Evolutionary conservation across 2,113 vertebrate genomes (phyloP).

Genomic region (Elgaria multicarinata): DNA sequence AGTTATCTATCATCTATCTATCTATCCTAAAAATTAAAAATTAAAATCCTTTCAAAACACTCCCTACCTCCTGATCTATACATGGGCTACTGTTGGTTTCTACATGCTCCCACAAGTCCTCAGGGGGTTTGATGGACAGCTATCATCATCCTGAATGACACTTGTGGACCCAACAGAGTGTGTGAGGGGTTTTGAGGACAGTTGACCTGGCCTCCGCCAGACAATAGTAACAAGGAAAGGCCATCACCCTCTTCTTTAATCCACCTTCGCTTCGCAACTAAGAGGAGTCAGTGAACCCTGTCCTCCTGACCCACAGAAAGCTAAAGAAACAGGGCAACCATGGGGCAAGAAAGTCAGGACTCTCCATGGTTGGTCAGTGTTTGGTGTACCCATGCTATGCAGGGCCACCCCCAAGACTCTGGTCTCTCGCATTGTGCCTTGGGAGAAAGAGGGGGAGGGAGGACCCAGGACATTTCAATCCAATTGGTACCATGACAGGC

Average conservation of each 20-base stretch:
- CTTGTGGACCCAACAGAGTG: constrained; percentile 50
- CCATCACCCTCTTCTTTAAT: constrained; percentile 46
- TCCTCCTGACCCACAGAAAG: constrained; percentile 43
- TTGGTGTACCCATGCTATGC: neutral
- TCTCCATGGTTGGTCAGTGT: neutral
- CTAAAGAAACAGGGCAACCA: constrained; percentile 17
- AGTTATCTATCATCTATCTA: neutral
- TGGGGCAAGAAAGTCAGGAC: constrained; percentile 2
- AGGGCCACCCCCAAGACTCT: constrained; percentile 57
- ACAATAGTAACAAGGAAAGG: constrained; percentile 52
- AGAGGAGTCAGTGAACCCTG: constrained; percentile 63
- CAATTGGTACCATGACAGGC: constrained; percentile 51
- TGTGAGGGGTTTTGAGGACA: neutral
- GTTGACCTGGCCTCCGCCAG: constrained; percentile 48
- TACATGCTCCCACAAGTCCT: constrained; percentile 32
- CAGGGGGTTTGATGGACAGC: constrained; percentile 66
- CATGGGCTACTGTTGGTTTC: neutral
- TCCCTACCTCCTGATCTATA: rapidly evolving
- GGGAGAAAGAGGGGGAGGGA: neutral
- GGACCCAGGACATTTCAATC: constrained; percentile 29
- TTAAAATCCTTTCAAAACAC: rapidly evolving
- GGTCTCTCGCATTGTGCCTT: neutral
- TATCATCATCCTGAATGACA: constrained; percentile 69
- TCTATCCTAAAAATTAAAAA: neutral
- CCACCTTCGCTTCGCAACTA: neutral